Evolutionary conservation across 2,888 invertebrate genomes (phyloP).

Genomic region (Dromius quadrimaculatus): DNA sequence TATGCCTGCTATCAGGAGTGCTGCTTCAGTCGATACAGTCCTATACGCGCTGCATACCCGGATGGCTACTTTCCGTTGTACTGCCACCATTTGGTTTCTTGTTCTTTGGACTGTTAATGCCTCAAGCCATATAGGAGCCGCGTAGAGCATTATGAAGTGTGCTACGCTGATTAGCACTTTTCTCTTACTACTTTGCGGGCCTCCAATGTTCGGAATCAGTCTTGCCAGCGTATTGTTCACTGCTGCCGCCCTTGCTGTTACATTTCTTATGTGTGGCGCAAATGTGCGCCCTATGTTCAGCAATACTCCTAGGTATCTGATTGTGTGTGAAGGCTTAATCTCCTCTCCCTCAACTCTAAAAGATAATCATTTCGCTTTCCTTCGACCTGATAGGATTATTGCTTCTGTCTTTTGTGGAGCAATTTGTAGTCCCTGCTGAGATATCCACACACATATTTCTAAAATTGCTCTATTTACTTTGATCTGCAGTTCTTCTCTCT

Average conservation of each 20-base stretch:
- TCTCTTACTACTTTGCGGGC: neutral
- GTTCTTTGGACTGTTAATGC: neutral
- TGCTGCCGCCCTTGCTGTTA: neutral
- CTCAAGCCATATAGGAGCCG: neutral
- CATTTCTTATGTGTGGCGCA: neutral
- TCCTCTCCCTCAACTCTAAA: neutral
- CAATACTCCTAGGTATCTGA: neutral
- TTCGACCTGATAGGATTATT: neutral
- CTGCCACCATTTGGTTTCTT: neutral
- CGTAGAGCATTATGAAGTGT: neutral
- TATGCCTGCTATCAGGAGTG: neutral
- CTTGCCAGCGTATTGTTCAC: neutral
- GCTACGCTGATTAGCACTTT: neutral
- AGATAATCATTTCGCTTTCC: neutral
- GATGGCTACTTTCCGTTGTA: neutral
- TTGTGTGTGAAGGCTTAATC: neutral
- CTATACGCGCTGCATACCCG: neutral
- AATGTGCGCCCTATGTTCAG: neutral
- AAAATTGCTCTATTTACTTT: neutral
- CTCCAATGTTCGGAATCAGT: too few relatives aligned
- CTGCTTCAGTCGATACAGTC: neutral
- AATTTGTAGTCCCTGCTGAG: neutral
- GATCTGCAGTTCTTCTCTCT: neutral
- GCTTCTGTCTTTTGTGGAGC: neutral
- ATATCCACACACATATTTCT: neutral